Percentiles rank a stretch among this genome's conserved stretches.
Evolutionary conservation across 2,113 vertebrate genomes (phyloP).

Genomic region (Stigmatopora nigra): DNA sequence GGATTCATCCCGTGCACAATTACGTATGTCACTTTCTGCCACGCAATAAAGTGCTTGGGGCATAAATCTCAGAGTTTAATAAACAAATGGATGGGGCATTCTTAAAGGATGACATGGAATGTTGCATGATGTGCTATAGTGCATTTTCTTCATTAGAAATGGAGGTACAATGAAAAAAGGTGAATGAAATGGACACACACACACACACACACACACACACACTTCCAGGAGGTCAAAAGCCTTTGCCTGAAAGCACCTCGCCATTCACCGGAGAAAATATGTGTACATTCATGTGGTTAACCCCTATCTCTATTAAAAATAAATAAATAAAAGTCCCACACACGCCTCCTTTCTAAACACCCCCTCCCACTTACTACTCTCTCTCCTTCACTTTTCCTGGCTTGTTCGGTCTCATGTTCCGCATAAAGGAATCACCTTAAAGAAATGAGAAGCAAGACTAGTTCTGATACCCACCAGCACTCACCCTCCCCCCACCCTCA

Average conservation of each 20-base stretch:
- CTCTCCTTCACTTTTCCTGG: slow-evolving; percentile 21
- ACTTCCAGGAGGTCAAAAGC: slow-evolving; percentile 34
- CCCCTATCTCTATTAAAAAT: slow-evolving; percentile 51
- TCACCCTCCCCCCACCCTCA: background rate
- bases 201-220: slow-evolving; percentile 10
- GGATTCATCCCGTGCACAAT: slow-evolving; percentile 45
- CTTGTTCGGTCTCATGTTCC: slow-evolving; percentile 48
- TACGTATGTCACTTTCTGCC: slow-evolving; percentile 40
- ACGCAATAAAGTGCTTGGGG: background rate
- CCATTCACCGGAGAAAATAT: slow-evolving; percentile 15
- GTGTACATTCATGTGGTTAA: slow-evolving; percentile 50
- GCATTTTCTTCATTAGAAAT: slow-evolving; percentile 29
- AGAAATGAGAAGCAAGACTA: slow-evolving; percentile 52
- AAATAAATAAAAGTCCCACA: slow-evolving; percentile 1
- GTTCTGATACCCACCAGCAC: slow-evolving; percentile 19
- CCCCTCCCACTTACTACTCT: slow-evolving; percentile 25
- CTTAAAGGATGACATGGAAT: slow-evolving; percentile 17
- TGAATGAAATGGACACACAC: slow-evolving; percentile 63
- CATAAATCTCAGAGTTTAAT: slow-evolving; percentile 35
- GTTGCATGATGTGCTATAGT: slow-evolving; percentile 30
- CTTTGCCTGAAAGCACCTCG: slow-evolving; percentile 20
- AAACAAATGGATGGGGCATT: slow-evolving; percentile 11
- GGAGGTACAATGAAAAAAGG: slow-evolving; percentile 34
- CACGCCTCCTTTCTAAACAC: slow-evolving; percentile 1
- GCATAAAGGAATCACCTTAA: slow-evolving; percentile 70